A percentile compares a stretch with the other conserved stretches of the same genome.
Conservation (phyloP, 2,113 vertebrate species). For the Scopus umbretta region DNA sequence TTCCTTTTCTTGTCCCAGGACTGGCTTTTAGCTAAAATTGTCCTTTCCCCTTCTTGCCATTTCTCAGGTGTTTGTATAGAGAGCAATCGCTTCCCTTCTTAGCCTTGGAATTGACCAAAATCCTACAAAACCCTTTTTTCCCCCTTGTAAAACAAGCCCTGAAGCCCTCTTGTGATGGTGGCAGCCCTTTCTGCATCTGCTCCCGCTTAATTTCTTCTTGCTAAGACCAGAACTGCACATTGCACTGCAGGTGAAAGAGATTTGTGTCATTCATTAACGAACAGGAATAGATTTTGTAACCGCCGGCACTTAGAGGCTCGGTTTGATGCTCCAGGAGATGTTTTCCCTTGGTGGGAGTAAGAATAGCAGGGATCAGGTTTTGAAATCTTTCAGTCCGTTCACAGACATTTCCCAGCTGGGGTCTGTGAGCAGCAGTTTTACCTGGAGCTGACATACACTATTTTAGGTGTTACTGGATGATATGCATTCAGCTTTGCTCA, state of each 20-base stretch:
- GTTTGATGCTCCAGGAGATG: not conserved
- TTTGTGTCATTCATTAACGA: not conserved
- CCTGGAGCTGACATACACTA: not conserved
- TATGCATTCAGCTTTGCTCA: not conserved
- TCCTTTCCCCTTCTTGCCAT: not conserved
- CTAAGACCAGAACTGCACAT: not conserved
- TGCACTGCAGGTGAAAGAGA: not conserved
- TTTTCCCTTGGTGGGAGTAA: not conserved
- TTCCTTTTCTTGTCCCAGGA: not conserved
- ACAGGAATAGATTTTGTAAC: not conserved
- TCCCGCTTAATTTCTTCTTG: not conserved
- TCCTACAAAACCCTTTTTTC: not conserved
- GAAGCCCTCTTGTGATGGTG: not conserved
- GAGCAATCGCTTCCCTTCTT: not conserved
- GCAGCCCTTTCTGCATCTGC: not conserved
- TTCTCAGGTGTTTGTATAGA: not conserved
- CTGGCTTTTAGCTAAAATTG: not conserved
- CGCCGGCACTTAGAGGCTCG: accelerated
- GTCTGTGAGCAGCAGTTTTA: not conserved
- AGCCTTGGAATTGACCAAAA: not conserved
- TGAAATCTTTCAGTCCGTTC: not conserved
- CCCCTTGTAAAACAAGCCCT: not conserved
- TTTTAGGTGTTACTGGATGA: not conserved
- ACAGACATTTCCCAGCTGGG: not conserved
- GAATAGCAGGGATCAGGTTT: not conserved